Conservation (phyloP, 2,113 vertebrate species). For the Tautogolabrus adspersus region DNA sequence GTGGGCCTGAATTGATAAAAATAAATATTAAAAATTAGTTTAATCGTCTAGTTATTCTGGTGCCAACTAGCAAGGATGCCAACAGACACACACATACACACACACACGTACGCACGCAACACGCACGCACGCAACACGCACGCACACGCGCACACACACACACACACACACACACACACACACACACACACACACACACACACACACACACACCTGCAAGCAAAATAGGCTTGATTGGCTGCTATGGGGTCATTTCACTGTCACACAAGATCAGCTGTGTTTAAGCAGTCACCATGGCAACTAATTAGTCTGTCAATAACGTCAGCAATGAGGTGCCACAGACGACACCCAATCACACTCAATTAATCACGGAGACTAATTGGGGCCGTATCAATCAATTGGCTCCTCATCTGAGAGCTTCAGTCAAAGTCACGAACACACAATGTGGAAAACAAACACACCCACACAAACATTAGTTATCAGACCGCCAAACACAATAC, state of each 20-base stretch:
- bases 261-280: slow-evolving; percentile 62
- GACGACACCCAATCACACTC: slow-evolving; percentile 69
- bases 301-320: slow-evolving; percentile 77
- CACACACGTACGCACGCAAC: too few species aligned
- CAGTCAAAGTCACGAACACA: slow-evolving; percentile 59
- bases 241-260: slow-evolving; percentile 56
- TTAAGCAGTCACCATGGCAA: slow-evolving; percentile 69
- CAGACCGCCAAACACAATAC: slow-evolving; percentile 1
- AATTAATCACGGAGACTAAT: slow-evolving; percentile 76
- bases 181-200: background rate
- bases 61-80: too few species aligned
- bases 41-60: too few species aligned
- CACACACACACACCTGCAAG: background rate
- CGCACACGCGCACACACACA: too few species aligned
- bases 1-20: too few species aligned
- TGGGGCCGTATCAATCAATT: slow-evolving; percentile 78
- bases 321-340: slow-evolving; percentile 51
- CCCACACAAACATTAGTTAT: background rate
- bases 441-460: slow-evolving; percentile 30
- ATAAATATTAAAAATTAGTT: too few species aligned
- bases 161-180: too few species aligned
- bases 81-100: too few species aligned
- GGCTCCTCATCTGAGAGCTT: slow-evolving; percentile 64
- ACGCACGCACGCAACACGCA: too few species aligned
- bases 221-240: slow-evolving; percentile 32